These are phyloP conservation scores for Epinotia ramella DNA, from an alignment of 2,888 invertebrate genomes.

Conservation along the genomic window DNA sequence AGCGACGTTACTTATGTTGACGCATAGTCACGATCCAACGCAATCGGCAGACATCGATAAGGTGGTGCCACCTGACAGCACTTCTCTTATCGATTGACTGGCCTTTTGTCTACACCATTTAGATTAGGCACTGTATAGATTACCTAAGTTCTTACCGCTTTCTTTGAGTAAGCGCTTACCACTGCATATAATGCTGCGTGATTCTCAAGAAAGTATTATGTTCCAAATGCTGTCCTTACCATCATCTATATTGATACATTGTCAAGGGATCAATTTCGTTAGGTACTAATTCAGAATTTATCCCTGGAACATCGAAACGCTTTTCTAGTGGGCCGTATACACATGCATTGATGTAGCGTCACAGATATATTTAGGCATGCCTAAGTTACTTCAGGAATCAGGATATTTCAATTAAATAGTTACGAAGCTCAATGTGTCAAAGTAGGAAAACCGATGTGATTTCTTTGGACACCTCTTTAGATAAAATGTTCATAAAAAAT, in stretches of 20 bases:
- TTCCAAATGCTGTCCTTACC: too few species aligned
- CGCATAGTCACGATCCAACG: constrained; percentile 2
- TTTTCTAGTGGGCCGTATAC: too few species aligned
- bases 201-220: too few species aligned
- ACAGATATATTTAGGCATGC: not conserved
- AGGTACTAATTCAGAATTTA: too few species aligned
- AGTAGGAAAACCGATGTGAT: too few species aligned
- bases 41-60: constrained; percentile 27
- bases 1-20: constrained; percentile 8
- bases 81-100: not conserved
- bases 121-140: not conserved
- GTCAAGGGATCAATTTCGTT: too few species aligned
- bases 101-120: not conserved
- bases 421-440: not conserved
- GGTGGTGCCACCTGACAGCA: constrained; percentile 30
- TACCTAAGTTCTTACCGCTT: not conserved
- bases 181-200: not conserved
- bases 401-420: not conserved
- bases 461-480: too few species aligned
- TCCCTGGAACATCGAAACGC: too few species aligned
- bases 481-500: too few species aligned
- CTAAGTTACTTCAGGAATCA: not conserved
- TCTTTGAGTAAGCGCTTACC: not conserved
- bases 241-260: too few species aligned
- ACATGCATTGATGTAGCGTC: not conserved